Conservation (phyloP, 1,140 invertebrate genomes). For the Drosophila virilis region DNA sequence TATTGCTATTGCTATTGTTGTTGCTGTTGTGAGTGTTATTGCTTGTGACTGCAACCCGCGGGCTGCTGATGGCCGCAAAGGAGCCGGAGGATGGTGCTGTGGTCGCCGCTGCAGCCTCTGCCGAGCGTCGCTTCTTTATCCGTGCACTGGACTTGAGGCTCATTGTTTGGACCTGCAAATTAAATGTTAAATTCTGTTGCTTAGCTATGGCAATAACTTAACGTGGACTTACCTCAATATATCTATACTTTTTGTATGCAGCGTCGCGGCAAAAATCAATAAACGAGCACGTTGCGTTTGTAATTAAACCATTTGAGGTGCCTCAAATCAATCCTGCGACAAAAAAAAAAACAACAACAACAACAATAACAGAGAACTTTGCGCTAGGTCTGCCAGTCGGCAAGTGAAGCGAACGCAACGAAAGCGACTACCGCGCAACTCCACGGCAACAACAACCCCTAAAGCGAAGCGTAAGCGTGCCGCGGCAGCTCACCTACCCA, state of each 20-base stretch:
- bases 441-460: slow-evolving; percentile 77
- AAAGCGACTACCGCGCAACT: slow-evolving; percentile 64
- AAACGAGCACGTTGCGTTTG: slow-evolving; percentile 47
- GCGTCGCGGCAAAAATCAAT: slow-evolving; percentile 45
- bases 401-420: slow-evolving; percentile 60
- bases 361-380: slow-evolving; percentile 37
- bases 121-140: slow-evolving; percentile 75
- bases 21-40: slow-evolving; percentile 7
- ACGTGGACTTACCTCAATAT: background rate
- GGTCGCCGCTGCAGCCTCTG: slow-evolving; percentile 65
- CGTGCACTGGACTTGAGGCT: slow-evolving; percentile 74
- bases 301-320: slow-evolving; percentile 48
- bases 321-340: background rate
- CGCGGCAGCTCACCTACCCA: slow-evolving; percentile 19
- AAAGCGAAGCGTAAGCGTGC: slow-evolving; percentile 46
- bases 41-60: background rate
- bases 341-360: slow-evolving; percentile 33
- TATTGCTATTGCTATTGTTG: background rate
- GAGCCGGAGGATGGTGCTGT: slow-evolving; percentile 38
- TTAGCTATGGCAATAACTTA: background rate
- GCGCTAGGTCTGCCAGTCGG: slow-evolving; percentile 32
- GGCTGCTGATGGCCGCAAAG: slow-evolving; percentile 43
- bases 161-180: slow-evolving; percentile 41
- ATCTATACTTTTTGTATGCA: background rate
- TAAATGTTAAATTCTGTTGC: slow-evolving; percentile 3